Percentiles rank a stretch among this genome's conserved stretches.
Conservation (phyloP, 2,113 vertebrate species). For the Andinoacara biseriatus region DNA sequence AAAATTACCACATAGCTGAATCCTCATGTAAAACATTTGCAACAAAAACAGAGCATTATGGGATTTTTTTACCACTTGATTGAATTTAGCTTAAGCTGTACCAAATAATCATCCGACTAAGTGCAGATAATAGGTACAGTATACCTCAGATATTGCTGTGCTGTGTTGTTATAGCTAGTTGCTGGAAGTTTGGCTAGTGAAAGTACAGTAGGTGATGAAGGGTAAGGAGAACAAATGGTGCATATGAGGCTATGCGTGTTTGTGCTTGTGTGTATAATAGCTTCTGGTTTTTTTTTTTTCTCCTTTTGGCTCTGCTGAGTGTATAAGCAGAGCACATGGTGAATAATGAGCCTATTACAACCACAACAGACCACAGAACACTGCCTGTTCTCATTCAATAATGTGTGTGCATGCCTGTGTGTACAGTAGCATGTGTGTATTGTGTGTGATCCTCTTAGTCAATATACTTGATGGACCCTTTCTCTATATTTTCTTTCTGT, state of each 20-base stretch:
- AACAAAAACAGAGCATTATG: neutral
- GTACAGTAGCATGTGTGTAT: constrained; percentile 31
- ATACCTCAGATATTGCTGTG: neutral
- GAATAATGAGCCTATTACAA: constrained; percentile 77
- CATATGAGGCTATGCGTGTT: neutral
- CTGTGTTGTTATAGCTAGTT: neutral
- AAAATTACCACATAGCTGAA: constrained; percentile 1
- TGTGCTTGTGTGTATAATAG: constrained; percentile 45
- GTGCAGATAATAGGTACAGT: neutral
- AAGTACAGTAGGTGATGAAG: neutral
- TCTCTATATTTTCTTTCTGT: constrained; percentile 54
- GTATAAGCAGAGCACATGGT: constrained; percentile 59
- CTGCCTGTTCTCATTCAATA: constrained; percentile 66
- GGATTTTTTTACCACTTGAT: neutral
- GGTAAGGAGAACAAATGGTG: neutral
- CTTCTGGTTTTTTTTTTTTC: constrained; percentile 36
- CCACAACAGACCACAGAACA: constrained; percentile 59
- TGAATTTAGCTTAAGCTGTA: neutral
- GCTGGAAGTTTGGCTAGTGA: neutral
- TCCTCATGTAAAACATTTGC: neutral
- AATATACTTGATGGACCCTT: constrained; percentile 64
- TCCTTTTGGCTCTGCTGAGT: constrained; percentile 54
- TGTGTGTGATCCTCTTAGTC: constrained; percentile 48
- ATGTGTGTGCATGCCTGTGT: constrained; percentile 39
- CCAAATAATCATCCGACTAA: neutral